Evolutionary conservation across 2,797 vertebrate genomes (phyloP).

Genomic region (Pangasius mekongensis): DNA sequence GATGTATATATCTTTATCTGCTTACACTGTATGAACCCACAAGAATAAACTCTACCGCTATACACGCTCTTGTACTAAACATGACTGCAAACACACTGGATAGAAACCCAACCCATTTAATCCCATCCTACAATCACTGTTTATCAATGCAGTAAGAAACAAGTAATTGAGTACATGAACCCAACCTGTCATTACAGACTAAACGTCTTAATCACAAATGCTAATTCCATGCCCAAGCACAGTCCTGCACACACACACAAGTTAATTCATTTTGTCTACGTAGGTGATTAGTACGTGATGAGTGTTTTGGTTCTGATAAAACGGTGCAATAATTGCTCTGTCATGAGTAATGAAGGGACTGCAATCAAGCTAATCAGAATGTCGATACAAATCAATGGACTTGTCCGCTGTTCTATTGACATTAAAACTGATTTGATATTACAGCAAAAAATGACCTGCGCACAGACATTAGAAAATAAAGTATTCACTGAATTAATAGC

Average conservation of each 20-base stretch:
- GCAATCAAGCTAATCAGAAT: background rate
- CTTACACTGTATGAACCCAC: slow-evolving; percentile 11
- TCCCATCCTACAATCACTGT: background rate
- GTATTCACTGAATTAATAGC: background rate
- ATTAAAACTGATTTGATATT: background rate
- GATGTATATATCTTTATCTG: slow-evolving; percentile 31
- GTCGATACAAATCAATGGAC: background rate
- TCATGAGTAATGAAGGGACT: background rate
- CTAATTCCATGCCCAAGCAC: background rate
- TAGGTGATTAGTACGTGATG: background rate
- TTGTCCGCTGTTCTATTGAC: background rate
- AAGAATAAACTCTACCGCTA: slow-evolving; percentile 38
- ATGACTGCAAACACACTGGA: background rate
- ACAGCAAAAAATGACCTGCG: background rate
- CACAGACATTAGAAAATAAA: background rate
- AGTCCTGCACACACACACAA: background rate
- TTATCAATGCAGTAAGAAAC: no score
- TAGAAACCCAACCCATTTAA: background rate
- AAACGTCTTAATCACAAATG: background rate
- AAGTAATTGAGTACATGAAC: background rate
- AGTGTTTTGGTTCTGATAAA: background rate
- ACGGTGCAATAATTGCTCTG: background rate
- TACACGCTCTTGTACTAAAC: background rate
- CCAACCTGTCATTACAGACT: background rate
- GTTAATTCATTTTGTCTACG: background rate